Evolutionary conservation across 2,888 invertebrate genomes (phyloP), one percentile per base, ranked within the genome.

Genomic region (Patella depressa): DNA sequence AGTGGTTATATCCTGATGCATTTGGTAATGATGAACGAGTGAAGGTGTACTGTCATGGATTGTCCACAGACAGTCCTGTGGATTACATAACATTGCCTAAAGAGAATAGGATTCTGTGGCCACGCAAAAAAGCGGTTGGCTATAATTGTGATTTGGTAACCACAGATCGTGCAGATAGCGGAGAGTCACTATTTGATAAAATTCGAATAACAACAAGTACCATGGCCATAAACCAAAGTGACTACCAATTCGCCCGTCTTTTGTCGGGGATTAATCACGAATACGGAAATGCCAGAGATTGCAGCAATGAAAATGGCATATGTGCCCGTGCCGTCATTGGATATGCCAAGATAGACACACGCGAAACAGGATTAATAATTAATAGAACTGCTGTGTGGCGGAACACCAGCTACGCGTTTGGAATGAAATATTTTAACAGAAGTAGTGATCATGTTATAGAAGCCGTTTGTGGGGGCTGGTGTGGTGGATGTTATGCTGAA

Each of bases 1-100:
- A 65, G 12, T 65, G 65, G 65, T 65, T 65, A 65, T 65, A 65
- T 65, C 65, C 65, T 65, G 12, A 65, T 12, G 65, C 65, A 19
- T 65, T 19, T 65, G 12, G 19, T 19, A 65, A 65, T 65, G 34
- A 34, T 34, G 7, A 34, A 34, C 0, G 34, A 14, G 65, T 65
- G 19, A 65, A 65, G 24, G 24, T 65, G 12, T 65, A 65, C 15
- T 65, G 65, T 65, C 12, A 24, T 7, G 65, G 65, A 12, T 7
- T 65, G 19, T 24, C 11, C 14, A 65, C 65, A 19, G 14, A 3
- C 12, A 19, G 12, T 0, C 24, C 65, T 5, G 15, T 12, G 14
- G 65, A 65, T 9, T 65, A 65, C 24, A 24, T 65, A 9, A 15
- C 65, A 11, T 19, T 65, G 12, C 65, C 65, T 7, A 65, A 24